Percentiles rank a stretch among this genome's conserved stretches.
These are phyloP conservation scores for Eristalis intricaria DNA, from an alignment of 2,888 invertebrate genomes.

Conservation along the genomic window DNA sequence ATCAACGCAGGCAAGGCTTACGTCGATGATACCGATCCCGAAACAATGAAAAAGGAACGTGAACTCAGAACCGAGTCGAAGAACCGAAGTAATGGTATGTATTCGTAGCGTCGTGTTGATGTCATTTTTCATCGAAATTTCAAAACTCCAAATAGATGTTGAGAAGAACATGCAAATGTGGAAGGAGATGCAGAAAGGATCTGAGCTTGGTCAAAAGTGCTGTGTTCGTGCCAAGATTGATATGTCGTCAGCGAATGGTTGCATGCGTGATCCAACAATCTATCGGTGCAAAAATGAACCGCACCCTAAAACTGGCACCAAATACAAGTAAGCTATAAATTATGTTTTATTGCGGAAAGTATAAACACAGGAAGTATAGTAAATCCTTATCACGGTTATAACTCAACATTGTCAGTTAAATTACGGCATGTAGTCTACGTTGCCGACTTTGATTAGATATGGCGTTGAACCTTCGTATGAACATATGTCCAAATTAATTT, in stretches of 20 bases:
- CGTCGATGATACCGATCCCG: constrained; percentile 97
- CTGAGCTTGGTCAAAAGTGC: constrained; percentile 90
- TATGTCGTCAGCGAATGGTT: constrained; percentile 97
- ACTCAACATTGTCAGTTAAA: not conserved
- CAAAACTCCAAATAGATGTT: constrained; percentile 84
- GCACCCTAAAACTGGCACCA: constrained; percentile 95
- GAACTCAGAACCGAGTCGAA: constrained; percentile 93
- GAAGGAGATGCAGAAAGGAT: constrained; percentile 96
- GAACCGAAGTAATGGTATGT: constrained; percentile 92
- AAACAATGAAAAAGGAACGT: constrained; percentile 96
- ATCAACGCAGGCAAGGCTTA: constrained; percentile 95
- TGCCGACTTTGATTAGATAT: not conserved
- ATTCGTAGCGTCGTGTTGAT: not conserved
- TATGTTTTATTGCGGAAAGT: not conserved
- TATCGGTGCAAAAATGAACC: constrained; percentile 98
- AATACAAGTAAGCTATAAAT: constrained; percentile 90
- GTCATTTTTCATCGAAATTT: constrained; percentile 47
- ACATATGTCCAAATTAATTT: not conserved
- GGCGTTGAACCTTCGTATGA: not conserved
- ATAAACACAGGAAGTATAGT: not conserved
- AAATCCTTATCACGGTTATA: not conserved
- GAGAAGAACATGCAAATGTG: constrained; percentile 93
- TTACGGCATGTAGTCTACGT: not conserved
- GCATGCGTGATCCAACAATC: constrained; percentile 98
- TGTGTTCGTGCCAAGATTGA: constrained; percentile 99